Evolutionary conservation across 2,797 vertebrate genomes (phyloP), one percentile per base, ranked within the genome.

Genomic region (Gymnothorax javanicus): DNA sequence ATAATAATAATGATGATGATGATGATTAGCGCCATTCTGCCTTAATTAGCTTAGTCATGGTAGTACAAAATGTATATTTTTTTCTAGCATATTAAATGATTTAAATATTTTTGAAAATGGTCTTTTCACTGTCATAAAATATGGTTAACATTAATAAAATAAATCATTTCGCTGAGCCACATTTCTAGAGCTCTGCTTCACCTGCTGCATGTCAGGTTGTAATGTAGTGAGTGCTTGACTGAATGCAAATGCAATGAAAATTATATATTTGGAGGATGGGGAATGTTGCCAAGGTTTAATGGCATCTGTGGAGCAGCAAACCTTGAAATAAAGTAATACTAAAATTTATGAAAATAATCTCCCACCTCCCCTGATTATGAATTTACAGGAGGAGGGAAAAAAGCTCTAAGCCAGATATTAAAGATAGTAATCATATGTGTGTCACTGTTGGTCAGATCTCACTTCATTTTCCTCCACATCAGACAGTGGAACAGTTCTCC

Each of bases 251-350:
- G 92, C 94, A 93, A 93, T 94, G 93, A 94, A 93, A 93, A 87
- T 90, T 85, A 62, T 86, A 86, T 64, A 59, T 92, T 91, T 85
- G 87, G 89, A 90, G 90, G 89, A 93, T 91, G 92, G 91, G 91
- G 89, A 92, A 87, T 64, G 90, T 91, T 86, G 91, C 90, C 86
- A 88, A 92, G 90, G 87, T 92, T 93, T 94, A 94, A 94, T 92
- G 93, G 93, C 93, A 94, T 91, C 88, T 88, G 90, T 91, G 91
- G 92, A 91, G 93, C 93, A 93, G 93, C 91, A 94, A 94, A 90
- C 91, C 94, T 92, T 94, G 94, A 94, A 95, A 95, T 94, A 94
- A 95, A 92, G 91, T 91, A 93, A 93, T 93, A 90, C 90, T 91
- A 92, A 93, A 94, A 93, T 93, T 85, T 92, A 93, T 95, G 93